These are phyloP conservation scores for Amphipyra tragopoginis DNA, from an alignment of 2,888 invertebrate genomes.

Conservation along the genomic window DNA sequence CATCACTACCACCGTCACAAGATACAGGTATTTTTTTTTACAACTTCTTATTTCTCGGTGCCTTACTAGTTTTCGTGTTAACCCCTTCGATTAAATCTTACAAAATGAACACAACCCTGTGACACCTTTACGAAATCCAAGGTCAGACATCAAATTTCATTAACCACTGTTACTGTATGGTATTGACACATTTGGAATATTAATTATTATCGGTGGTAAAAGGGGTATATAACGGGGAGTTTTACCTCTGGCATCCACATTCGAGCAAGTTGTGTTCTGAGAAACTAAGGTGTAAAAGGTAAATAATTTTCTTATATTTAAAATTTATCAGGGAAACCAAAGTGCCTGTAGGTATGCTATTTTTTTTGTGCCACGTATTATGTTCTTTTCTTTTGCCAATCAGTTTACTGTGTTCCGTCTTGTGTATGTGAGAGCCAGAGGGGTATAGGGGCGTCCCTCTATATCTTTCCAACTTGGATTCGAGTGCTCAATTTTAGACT, in stretches of 20 bases:
- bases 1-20: too few relatives aligned
- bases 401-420: too few relatives aligned
- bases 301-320: conserved; percentile 14
- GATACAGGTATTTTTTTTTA: too few relatives aligned
- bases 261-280: conserved; percentile 50
- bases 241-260: conserved; percentile 57
- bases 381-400: too few relatives aligned
- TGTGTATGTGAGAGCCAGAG: too few relatives aligned
- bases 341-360: too few relatives aligned
- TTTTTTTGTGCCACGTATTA: too few relatives aligned
- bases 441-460: too few relatives aligned
- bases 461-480: too few relatives aligned
- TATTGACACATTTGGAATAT: conserved; percentile 76
- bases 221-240: conserved; percentile 70
- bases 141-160: conserved; percentile 53
- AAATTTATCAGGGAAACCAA: not conserved
- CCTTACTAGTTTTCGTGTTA: conserved; percentile 10
- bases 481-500: too few relatives aligned
- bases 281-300: conserved; percentile 51
- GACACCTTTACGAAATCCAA: conserved; percentile 27
- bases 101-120: conserved; percentile 15
- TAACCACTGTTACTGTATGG: conserved; percentile 56
- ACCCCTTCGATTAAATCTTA: conserved; percentile 16
- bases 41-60: conserved; percentile 1
- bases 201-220: conserved; percentile 59